These are phyloP conservation scores for Notoglanidium macrostoma DNA, from an alignment of 2,797 vertebrate genomes.

Conservation along the genomic window DNA sequence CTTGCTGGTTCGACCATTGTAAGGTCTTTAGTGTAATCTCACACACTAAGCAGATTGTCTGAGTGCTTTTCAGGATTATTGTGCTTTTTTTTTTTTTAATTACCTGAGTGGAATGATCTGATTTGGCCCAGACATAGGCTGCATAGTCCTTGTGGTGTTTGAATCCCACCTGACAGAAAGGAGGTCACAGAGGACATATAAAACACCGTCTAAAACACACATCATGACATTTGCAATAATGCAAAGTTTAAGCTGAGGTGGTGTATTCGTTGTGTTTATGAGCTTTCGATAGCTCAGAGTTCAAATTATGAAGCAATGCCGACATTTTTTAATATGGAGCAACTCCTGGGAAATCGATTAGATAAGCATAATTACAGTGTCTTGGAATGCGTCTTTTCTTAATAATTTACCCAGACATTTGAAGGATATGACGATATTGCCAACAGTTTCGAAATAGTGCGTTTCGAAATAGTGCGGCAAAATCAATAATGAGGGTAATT, in stretches of 20 bases:
- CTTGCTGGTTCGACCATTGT: background rate
- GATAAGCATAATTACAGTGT: background rate
- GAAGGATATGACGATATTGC: background rate
- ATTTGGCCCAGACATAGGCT: conserved; percentile 91
- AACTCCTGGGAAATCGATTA: background rate
- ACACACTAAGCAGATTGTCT: conserved; percentile 13
- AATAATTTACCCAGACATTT: background rate
- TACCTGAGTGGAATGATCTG: conserved; percentile 77
- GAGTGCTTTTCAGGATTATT: conserved; percentile 17
- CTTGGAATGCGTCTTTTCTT: background rate
- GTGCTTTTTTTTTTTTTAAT: background rate
- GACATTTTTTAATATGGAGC: background rate
- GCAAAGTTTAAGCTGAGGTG: background rate
- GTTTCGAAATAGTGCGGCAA: background rate
- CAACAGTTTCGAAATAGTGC: background rate
- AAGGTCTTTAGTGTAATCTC: conserved; percentile 25
- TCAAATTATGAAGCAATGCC: background rate
- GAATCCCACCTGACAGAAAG: conserved; percentile 71
- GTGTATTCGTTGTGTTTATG: background rate
- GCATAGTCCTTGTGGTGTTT: conserved; percentile 91
- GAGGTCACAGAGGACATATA: background rate
- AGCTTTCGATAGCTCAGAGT: background rate
- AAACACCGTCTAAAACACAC: background rate
- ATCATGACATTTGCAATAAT: background rate
- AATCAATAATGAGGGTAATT: background rate